Conservation (phyloP, 2,797 vertebrate genomes). For the Dendrocincla tyrannina region DNA sequence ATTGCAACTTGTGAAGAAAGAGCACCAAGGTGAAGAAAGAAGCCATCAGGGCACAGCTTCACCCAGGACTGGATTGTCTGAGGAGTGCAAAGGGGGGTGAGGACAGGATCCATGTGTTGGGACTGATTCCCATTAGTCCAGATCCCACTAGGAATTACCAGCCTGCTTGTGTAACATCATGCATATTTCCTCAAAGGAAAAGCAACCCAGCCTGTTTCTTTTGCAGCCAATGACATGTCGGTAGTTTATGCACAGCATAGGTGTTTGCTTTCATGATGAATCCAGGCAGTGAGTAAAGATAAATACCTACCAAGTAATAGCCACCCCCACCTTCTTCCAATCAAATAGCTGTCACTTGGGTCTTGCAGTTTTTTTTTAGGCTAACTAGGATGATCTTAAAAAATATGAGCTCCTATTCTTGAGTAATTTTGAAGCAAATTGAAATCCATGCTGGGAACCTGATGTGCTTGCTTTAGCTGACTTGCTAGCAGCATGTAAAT, state of each 20-base stretch:
- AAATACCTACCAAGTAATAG: slow-evolving; percentile 36
- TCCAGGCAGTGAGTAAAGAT: slow-evolving; percentile 23
- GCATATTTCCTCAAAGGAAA: fast-evolving
- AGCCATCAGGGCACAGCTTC: background rate
- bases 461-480: slow-evolving; percentile 72
- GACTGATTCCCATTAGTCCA: background rate
- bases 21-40: background rate
- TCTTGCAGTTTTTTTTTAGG: slow-evolving; percentile 58
- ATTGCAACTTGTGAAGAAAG: background rate
- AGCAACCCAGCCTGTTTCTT: background rate
- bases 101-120: background rate
- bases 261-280: slow-evolving; percentile 55
- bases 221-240: background rate
- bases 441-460: slow-evolving; percentile 75
- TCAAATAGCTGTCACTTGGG: slow-evolving; percentile 4
- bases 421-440: slow-evolving; percentile 74
- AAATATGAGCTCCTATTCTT: slow-evolving; percentile 58
- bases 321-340: background rate
- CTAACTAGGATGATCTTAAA: slow-evolving; percentile 66
- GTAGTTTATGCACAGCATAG: background rate
- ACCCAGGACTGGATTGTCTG: background rate
- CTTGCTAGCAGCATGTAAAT: slow-evolving; percentile 67
- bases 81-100: background rate
- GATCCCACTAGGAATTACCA: background rate
- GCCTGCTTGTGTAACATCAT: background rate